Evolutionary conservation across 2,797 vertebrate genomes (phyloP).

Genomic region (Diplodus puntazzo): DNA sequence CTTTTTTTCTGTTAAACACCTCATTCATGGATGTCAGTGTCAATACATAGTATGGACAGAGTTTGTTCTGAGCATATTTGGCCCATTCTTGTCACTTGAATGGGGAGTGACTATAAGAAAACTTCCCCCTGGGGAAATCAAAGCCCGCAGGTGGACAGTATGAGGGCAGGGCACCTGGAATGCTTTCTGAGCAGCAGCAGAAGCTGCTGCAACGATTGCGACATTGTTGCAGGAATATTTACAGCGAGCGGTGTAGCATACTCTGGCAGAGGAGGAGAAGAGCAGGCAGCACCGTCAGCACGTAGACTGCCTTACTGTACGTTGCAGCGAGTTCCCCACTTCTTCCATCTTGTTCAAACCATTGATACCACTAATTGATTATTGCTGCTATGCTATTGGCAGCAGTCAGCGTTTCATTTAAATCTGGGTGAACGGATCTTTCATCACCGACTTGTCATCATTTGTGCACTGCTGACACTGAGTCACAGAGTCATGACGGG

Average conservation of each 20-base stretch:
- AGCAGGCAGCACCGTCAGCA: not conserved
- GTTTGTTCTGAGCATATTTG: not conserved
- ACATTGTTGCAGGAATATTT: not conserved
- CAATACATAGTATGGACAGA: conserved; percentile 21
- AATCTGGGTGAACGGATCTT: not conserved
- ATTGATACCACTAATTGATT: not conserved
- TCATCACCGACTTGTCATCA: conserved; percentile 3
- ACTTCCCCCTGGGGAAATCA: not conserved
- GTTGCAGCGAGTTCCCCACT: not conserved
- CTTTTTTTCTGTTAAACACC: conserved; percentile 4
- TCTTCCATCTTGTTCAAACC: not conserved
- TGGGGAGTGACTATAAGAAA: conserved; percentile 4
- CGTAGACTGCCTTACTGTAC: not conserved
- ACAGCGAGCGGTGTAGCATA: not conserved
- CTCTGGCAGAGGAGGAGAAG: not conserved
- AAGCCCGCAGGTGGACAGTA: conserved; percentile 7
- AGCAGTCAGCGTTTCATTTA: not conserved
- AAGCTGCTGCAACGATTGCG: not conserved
- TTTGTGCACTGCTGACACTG: not conserved
- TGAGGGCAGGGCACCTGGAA: not conserved
- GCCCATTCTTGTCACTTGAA: conserved; percentile 14
- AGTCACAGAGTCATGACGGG: not conserved
- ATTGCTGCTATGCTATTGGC: not conserved
- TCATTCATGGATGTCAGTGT: conserved; percentile 8
- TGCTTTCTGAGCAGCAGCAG: not conserved